Evolutionary conservation across 2,113 vertebrate genomes (phyloP).

Genomic region (Xiphias gladius): DNA sequence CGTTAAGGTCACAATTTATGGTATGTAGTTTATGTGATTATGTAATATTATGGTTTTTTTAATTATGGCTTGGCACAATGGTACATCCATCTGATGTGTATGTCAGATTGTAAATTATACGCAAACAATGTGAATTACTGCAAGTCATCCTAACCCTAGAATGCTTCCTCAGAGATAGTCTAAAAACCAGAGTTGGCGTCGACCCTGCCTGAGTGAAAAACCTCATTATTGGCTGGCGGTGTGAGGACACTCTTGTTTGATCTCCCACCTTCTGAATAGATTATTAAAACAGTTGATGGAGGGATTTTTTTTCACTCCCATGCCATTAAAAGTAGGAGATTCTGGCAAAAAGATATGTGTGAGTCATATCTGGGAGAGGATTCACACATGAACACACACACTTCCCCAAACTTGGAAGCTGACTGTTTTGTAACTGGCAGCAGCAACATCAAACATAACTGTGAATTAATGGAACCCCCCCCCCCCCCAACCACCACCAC

Average conservation of each 20-base stretch:
- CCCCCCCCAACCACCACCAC: not conserved
- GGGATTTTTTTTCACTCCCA: constrained; percentile 47
- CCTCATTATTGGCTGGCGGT: constrained; percentile 67
- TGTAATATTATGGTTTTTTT: not conserved
- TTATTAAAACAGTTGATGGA: constrained; percentile 77
- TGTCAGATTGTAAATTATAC: constrained; percentile 20
- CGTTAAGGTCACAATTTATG: not conserved
- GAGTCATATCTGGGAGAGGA: constrained; percentile 73
- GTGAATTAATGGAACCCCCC: constrained; percentile 57
- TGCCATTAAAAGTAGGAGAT: constrained; percentile 69
- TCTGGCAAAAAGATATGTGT: constrained; percentile 69
- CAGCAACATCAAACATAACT: constrained; percentile 71
- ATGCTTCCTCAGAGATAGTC: constrained; percentile 53
- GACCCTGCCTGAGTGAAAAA: constrained; percentile 63
- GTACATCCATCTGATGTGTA: constrained; percentile 14
- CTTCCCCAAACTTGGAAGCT: constrained; percentile 61
- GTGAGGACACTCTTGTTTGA: constrained; percentile 72
- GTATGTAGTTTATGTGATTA: not conserved
- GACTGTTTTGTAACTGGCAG: constrained; percentile 61
- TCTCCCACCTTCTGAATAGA: constrained; percentile 73
- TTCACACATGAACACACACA: constrained; percentile 56
- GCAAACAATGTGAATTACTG: constrained; percentile 45
- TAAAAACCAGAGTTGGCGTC: constrained; percentile 63
- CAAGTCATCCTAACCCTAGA: constrained; percentile 17
- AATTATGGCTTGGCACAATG: constrained; percentile 16